Percentiles rank a stretch among this genome's conserved stretches.
Conservation (phyloP, 2,888 invertebrate species). For the Pycnomerus fuliginosus region DNA sequence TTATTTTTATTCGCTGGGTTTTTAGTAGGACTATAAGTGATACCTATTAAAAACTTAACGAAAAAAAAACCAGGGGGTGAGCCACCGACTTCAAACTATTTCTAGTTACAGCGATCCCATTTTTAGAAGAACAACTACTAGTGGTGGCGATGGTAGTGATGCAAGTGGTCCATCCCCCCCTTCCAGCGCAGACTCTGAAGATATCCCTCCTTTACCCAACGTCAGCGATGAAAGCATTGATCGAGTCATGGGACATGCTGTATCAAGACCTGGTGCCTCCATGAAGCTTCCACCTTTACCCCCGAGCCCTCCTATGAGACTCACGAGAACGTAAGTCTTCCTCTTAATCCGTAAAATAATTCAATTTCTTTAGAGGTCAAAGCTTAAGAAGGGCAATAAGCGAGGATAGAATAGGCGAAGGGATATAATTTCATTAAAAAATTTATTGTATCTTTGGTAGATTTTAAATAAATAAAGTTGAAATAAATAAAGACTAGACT, state of each 20-base stretch:
- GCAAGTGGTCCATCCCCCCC: slow-evolving; percentile 45
- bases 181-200: slow-evolving; percentile 48
- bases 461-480: no score
- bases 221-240: slow-evolving; percentile 45
- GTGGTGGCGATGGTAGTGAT: slow-evolving; percentile 39
- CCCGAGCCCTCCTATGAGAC: slow-evolving; percentile 44
- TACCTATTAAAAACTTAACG: no score
- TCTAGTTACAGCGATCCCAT: slow-evolving; percentile 48
- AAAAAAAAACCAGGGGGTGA: no score
- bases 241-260: slow-evolving; percentile 50
- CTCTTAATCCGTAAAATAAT: slow-evolving; percentile 1
- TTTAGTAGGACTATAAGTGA: no score
- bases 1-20: neutral
- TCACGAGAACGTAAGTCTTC: slow-evolving; percentile 17
- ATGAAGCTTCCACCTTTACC: slow-evolving; percentile 50
- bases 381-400: slow-evolving; percentile 14
- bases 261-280: slow-evolving; percentile 44
- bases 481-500: no score
- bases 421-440: no score
- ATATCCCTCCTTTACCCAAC: slow-evolving; percentile 35
- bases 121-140: slow-evolving; percentile 41
- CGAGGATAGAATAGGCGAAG: slow-evolving; percentile 16
- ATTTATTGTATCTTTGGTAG: no score
- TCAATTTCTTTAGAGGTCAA: slow-evolving; percentile 7
- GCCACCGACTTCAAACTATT: no score